Evolutionary conservation across 92 coral and sea anemone genomes (phyloP), one percentile per base, ranked within the genome.

Genomic region (Phenganax subtilis): DNA sequence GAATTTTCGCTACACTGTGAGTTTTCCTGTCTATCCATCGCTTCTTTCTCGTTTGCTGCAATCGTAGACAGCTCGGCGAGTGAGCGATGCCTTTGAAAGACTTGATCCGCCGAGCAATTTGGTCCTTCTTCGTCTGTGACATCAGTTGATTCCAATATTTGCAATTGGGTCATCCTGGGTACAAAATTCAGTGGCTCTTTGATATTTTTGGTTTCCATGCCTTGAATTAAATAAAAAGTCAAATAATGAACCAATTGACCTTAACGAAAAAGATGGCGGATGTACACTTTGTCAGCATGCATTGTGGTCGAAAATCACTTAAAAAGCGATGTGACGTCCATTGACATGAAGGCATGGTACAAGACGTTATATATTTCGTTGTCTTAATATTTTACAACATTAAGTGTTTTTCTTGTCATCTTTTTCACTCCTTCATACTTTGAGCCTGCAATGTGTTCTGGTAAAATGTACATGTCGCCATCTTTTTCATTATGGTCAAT

Each of bases 61-160:
- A 94, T 88, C 37, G 88, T 80, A 11, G 98, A 86, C 79, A 94
- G 97, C 78, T 94, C 98, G 9, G 92, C 92, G 30, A 94, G 82
- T 44, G 97, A 94, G 37, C 91, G 88, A 77, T 90, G 91, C 75
- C 92, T 86, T 65, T 80, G 68, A 29, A 94, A 81, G 16, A 90
- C 85, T 52, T 80, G 63, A 12, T 83, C 72, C 10, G 89, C 90
- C 31, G 88, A 84, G 31, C 89, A 88, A 31, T 81, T 75, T 30
- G 62, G 70, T 63, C 85, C 69, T 65, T 81, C 81, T 52, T 84
- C 28, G 8, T 72, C 58, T 52, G 55, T 76, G 84, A 67, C 79
- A 27, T 78, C 53, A 9, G 75, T 85, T 8, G 71, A 57, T 58
- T 75, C 86, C 20, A 67, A 10, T 29, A 25, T n/a, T 7, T n/a